Base-by-base conservation (phyloP, 2,113 vertebrate species). In the Mormyrus iriodes region DNA sequence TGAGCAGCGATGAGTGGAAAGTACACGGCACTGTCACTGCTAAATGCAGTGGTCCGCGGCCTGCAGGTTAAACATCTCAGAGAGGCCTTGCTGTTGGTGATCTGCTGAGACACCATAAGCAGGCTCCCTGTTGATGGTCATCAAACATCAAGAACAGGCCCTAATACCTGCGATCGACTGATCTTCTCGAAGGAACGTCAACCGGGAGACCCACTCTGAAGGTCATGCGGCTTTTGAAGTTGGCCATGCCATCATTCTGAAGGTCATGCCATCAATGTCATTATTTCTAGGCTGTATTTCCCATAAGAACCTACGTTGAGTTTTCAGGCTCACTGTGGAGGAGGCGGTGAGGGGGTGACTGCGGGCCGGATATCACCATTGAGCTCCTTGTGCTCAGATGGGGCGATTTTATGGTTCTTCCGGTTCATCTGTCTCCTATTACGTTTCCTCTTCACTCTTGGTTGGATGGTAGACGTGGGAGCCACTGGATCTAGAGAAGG, bases 361-460 rank as follows among this genome's bases (percentile, higher is more conserved):
- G 90, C 87, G 4, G 93, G 91, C 53, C 85, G 89, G 31, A 93
- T 73, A 55, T 92, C 94, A 91, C 94, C 92, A 24, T 95, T 96
- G 52, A 91, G 91, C 55, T 91, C 90, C 88, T 83, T 94, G 82
- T 52, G 91, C 46, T 91, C 90, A 0, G 51, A 31, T 44, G 89
- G 39, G 88, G 90, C 92, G 86, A 21, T 87, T 91, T 93, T 94
- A 53, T 89, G 82, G 89, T 61, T 92, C 83, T 90, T 94, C 35
- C 90, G 91, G 4, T 89, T 90, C 21, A 87, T 88, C 0, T 91
- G 93, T 79, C 91, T 93, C 49, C 93, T 94, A 27, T 93, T 93
- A 46, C 93, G 95, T 90, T 94, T 94, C 86, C 93, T 95, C 90
- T 92, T 96, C 35, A 92, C 90, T 19, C 89, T 92, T 2, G 91